Evolutionary conservation across 2,888 invertebrate species (phyloP).

Genomic region (Calameuta filiformis): DNA sequence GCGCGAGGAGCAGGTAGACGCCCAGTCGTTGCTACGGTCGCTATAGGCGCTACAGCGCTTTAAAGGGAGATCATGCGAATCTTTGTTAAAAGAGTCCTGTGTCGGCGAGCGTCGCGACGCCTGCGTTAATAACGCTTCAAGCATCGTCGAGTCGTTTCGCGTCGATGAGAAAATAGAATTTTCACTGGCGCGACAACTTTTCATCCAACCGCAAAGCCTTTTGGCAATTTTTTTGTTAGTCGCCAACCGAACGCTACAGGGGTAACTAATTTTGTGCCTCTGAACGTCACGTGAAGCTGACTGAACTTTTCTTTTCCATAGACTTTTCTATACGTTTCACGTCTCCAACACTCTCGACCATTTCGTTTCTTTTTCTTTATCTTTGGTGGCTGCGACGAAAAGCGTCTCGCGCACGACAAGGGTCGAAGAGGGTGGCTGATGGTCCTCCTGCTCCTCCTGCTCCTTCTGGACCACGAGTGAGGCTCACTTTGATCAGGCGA

Average conservation of each 20-base stretch:
- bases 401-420: constrained; percentile 14
- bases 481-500: constrained; percentile 51
- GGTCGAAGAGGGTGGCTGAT: constrained; percentile 29
- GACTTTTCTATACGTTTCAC: background rate
- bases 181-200: background rate
- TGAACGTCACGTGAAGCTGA: background rate
- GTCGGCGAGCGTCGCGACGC: background rate
- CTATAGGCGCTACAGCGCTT: background rate
- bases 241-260: background rate
- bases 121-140: background rate
- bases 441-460: background rate
- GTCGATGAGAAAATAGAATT: background rate
- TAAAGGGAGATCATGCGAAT: background rate
- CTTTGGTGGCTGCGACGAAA: background rate
- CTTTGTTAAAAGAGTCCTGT: background rate
- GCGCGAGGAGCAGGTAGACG: background rate
- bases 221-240: background rate
- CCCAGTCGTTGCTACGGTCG: too few species aligned
- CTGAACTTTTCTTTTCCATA: background rate
- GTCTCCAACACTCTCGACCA: background rate
- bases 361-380: background rate
- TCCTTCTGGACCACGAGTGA: constrained; percentile 15
- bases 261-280: background rate
- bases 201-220: background rate
- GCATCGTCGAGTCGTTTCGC: background rate